Evolutionary conservation across 37 sponge, comb jelly and placozoan genomes (phyloP).

Genomic region (Hexactinellida sp.): DNA sequence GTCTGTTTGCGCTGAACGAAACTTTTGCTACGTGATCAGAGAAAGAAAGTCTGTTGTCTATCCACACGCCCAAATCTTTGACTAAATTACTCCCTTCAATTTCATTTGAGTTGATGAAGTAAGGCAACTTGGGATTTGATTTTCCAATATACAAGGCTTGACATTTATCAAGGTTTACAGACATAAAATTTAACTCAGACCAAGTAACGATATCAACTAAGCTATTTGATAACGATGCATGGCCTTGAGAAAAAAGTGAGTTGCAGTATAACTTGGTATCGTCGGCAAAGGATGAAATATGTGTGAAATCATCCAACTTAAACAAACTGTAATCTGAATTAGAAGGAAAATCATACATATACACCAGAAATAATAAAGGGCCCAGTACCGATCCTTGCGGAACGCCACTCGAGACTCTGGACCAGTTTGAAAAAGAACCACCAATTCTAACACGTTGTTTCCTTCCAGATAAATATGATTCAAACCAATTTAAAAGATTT

Average conservation of each 20-base stretch:
- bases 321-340: neutral
- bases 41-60: neutral
- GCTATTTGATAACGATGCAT: neutral
- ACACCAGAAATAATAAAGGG: conserved; percentile 24
- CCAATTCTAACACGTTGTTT: conserved; percentile 9
- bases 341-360: conserved; percentile 16
- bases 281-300: neutral
- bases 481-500: neutral
- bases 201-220: neutral
- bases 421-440: conserved; percentile 20
- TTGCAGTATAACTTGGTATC: neutral
- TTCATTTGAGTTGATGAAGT: neutral
- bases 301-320: no score
- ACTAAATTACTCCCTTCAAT: neutral
- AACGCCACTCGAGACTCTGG: conserved; percentile 18
- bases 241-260: neutral
- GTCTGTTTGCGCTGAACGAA: neutral
- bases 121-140: neutral
- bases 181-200: neutral
- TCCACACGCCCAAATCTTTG: neutral
- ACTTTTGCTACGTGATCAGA: neutral
- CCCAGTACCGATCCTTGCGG: conserved; percentile 32
- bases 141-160: neutral
- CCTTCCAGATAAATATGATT: no score
- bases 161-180: neutral